Conservation (phyloP, 2,797 vertebrate species). For the Melanogrammus aeglefinus region DNA sequence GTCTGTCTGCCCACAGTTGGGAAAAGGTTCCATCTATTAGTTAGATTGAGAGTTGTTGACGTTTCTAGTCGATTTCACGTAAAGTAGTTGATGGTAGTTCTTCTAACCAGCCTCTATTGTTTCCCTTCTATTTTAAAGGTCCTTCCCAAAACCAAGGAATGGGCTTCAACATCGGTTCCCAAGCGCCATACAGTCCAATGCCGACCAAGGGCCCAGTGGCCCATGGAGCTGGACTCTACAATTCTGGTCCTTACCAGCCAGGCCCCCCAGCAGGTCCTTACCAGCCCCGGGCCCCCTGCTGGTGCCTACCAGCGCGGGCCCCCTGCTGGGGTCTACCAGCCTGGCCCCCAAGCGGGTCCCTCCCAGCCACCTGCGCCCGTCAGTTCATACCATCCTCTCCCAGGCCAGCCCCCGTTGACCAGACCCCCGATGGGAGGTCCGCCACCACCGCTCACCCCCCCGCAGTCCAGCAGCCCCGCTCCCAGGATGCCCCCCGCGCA, state of each 20-base stretch:
- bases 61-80: neutral
- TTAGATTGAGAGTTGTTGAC: neutral
- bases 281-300: conserved; percentile 65
- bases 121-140: conserved; percentile 66
- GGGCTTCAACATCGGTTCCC: conserved; percentile 71
- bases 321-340: conserved; percentile 53
- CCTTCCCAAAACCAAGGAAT: conserved; percentile 82
- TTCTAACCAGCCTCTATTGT: conserved; percentile 7
- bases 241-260: conserved; percentile 75
- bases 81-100: neutral
- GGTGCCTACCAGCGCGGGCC: conserved; percentile 75
- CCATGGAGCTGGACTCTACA: conserved; percentile 75
- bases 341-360: conserved; percentile 41
- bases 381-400: conserved; percentile 71
- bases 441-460: conserved; percentile 59
- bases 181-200: conserved; percentile 72
- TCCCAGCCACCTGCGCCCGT: conserved; percentile 61
- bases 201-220: conserved; percentile 75
- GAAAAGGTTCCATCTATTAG: neutral
- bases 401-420: conserved; percentile 69
- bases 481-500: conserved; percentile 68
- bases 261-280: conserved; percentile 65
- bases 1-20: neutral
- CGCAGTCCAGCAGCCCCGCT: conserved; percentile 65
- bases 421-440: conserved; percentile 70